phyloP scores from a whole-genome alignment of 30 jellyfish, hydroid and myxozoan species.

The Sanderia malayensis region DNA sequence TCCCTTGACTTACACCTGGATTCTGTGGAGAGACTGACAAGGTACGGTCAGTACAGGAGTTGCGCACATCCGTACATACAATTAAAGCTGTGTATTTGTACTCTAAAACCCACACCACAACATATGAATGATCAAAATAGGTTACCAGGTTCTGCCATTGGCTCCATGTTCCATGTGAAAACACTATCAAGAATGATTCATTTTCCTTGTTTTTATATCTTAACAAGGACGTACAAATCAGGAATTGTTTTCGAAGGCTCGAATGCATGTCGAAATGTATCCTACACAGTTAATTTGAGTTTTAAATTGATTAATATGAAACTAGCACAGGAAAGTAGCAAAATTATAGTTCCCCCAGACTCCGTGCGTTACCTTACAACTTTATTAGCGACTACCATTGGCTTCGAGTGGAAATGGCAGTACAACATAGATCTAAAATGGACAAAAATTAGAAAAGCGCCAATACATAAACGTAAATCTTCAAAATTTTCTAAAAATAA shows the following conservation, averaged over 20 bases:
- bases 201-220: slow-evolving; percentile 34
- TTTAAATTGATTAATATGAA: slow-evolving; percentile 48
- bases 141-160: slow-evolving; percentile 19
- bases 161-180: slow-evolving; percentile 33
- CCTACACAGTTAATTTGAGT: slow-evolving; percentile 26
- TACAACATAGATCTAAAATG: slow-evolving; percentile 16
- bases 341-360: slow-evolving; percentile 18
- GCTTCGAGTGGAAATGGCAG: slow-evolving; percentile 36
- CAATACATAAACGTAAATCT: not conserved
- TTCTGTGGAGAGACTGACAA: slow-evolving; percentile 33
- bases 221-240: slow-evolving; percentile 27
- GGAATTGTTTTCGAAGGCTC: slow-evolving; percentile 66
- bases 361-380: slow-evolving; percentile 26
- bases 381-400: slow-evolving; percentile 14
- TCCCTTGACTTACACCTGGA: slow-evolving; percentile 21
- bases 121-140: not conserved
- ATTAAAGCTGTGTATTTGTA: slow-evolving; percentile 39
- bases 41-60: slow-evolving; percentile 36
- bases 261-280: slow-evolving; percentile 39
- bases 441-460: not conserved
- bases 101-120: not conserved
- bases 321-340: slow-evolving; percentile 1
- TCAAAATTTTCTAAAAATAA: not conserved
- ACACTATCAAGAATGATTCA: slow-evolving; percentile 14
- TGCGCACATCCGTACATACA: slow-evolving; percentile 48